phyloP scores from a whole-genome alignment of 2,888 invertebrate genomes.

The Pomacea canaliculata region DNA sequence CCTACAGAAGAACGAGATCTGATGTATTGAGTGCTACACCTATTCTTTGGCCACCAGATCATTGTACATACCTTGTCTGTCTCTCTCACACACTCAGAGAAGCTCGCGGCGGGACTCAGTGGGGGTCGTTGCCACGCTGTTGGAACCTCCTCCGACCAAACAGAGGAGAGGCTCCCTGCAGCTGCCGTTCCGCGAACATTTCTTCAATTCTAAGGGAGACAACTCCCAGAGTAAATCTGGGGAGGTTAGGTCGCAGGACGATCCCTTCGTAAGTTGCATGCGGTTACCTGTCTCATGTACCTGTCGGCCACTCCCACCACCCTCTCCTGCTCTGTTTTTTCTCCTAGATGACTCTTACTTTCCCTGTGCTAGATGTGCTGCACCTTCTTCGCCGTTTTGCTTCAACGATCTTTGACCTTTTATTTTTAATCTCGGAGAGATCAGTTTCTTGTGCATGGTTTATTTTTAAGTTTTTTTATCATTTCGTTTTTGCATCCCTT shows the following conservation, averaged over 20 bases:
- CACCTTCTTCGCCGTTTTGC: too few species aligned
- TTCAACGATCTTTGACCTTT: too few species aligned
- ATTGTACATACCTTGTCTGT: too few species aligned
- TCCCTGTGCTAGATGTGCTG: not conserved
- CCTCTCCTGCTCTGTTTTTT: not conserved
- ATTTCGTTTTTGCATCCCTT: too few species aligned
- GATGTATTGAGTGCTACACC: too few species aligned
- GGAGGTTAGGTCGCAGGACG: conserved; percentile 34
- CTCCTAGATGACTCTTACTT: not conserved
- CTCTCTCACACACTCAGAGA: conserved; percentile 26
- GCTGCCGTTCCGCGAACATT: conserved; percentile 46
- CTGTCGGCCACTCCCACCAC: too few species aligned
- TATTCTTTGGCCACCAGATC: too few species aligned
- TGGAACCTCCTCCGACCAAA: conserved; percentile 49
- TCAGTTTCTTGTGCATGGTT: too few species aligned
- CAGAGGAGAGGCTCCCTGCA: conserved; percentile 58
- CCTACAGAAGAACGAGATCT: too few species aligned
- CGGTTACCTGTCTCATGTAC: not conserved
- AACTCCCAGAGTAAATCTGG: conserved; percentile 27
- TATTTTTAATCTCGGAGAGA: too few species aligned
- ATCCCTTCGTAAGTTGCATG: conserved; percentile 39
- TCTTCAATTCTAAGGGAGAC: conserved; percentile 37
- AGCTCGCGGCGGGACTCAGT: conserved; percentile 51
- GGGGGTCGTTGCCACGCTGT: conserved; percentile 48
- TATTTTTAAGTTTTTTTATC: too few species aligned